Conservation (phyloP, 2,113 vertebrate genomes). For the Eonycteris spelaea region DNA sequence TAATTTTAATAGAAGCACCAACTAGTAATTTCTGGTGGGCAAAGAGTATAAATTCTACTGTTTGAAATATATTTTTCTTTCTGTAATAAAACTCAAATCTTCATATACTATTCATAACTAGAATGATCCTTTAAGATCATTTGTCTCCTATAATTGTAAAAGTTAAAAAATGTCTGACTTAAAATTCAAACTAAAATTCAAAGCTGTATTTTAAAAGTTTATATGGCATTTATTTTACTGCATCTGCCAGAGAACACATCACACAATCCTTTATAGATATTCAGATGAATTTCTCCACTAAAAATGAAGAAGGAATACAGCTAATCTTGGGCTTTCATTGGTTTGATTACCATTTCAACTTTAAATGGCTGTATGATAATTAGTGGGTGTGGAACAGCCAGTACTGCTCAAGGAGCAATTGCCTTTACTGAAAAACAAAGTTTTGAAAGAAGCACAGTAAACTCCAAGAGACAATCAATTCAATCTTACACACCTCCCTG, state of each 20-base stretch:
- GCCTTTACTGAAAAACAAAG: slow-evolving; percentile 64
- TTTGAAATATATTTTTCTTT: slow-evolving; percentile 45
- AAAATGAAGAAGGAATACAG: slow-evolving; percentile 54
- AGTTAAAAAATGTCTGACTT: slow-evolving; percentile 38
- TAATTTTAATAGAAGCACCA: slow-evolving; percentile 44
- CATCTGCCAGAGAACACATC: slow-evolving; percentile 49
- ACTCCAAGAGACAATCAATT: slow-evolving; percentile 56
- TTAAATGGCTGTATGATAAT: slow-evolving; percentile 69
- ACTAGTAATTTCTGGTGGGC: background rate
- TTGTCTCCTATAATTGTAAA: background rate
- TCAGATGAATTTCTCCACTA: slow-evolving; percentile 52
- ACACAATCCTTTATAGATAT: slow-evolving; percentile 61
- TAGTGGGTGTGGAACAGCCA: slow-evolving; percentile 64
- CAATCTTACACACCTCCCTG: slow-evolving; percentile 23
- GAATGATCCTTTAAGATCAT: background rate
- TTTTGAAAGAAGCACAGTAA: slow-evolving; percentile 59
- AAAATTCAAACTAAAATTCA: slow-evolving; percentile 48
- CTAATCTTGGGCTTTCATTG: slow-evolving; percentile 69
- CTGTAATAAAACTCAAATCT: background rate
- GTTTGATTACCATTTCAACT: slow-evolving; percentile 73
- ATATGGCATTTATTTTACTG: slow-evolving; percentile 49
- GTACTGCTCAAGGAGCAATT: slow-evolving; percentile 62
- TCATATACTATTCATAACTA: slow-evolving; percentile 7
- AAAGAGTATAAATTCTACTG: background rate
- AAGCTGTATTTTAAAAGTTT: slow-evolving; percentile 32